Evolutionary conservation across 2,888 invertebrate genomes (phyloP).

Genomic region (Homarus gammarus): DNA sequence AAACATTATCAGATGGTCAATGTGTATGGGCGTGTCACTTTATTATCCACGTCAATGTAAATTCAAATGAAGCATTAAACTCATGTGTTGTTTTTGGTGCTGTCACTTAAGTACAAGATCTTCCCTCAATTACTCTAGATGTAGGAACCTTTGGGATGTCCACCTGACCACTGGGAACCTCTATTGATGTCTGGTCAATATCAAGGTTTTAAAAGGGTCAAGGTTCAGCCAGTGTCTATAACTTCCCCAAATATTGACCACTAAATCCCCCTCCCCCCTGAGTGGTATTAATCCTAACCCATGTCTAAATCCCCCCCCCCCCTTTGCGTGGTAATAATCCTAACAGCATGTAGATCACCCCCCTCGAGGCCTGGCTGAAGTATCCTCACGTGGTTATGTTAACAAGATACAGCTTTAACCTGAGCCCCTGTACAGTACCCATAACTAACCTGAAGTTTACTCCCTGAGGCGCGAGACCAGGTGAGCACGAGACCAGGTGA

Average conservation of each 20-base stretch:
- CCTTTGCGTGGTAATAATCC: too few relatives aligned
- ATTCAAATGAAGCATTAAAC: too few relatives aligned
- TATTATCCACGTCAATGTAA: too few relatives aligned
- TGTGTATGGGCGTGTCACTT: too few relatives aligned
- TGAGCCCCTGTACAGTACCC: neutral
- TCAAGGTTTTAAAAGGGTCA: neutral
- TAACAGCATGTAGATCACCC: too few relatives aligned
- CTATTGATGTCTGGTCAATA: neutral
- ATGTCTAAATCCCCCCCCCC: neutral
- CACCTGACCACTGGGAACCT: neutral
- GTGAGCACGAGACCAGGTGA: neutral
- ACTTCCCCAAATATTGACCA: neutral
- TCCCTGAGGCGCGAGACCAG: neutral
- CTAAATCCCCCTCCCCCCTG: neutral
- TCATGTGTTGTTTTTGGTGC: neutral
- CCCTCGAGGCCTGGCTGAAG: neutral
- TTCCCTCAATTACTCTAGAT: neutral
- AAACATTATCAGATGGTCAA: too few relatives aligned
- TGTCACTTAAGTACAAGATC: constrained; percentile 5
- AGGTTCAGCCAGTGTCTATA: neutral
- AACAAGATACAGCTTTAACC: neutral
- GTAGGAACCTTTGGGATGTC: neutral
- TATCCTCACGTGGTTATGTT: neutral
- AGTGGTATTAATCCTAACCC: neutral
- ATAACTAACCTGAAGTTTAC: neutral